These are phyloP conservation scores for Hesperia comma DNA, from an alignment of 2,888 invertebrate species.

Conservation along the genomic window DNA sequence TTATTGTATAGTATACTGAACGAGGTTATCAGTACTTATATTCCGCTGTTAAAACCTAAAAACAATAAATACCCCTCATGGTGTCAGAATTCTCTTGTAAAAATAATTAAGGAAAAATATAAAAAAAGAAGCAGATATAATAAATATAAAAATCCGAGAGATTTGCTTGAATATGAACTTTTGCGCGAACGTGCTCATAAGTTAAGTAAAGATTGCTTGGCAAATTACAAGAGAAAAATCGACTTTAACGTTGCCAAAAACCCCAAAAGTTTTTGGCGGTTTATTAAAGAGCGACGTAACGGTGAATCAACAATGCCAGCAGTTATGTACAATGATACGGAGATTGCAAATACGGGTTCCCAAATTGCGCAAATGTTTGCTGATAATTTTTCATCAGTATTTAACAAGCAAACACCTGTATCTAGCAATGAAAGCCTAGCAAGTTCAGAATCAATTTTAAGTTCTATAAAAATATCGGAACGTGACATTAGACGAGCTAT, in stretches of 20 bases:
- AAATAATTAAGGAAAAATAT: constrained; percentile 24
- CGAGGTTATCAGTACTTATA: constrained; percentile 9
- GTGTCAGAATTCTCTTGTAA: constrained; percentile 11
- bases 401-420: not conserved
- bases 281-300: constrained; percentile 24
- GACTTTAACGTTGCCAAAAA: constrained; percentile 1
- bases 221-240: not conserved
- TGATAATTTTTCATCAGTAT: constrained; percentile 15
- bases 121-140: constrained; percentile 29
- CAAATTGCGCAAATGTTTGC: constrained; percentile 11
- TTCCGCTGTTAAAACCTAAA: constrained; percentile 12
- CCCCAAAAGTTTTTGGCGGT: constrained; percentile 34
- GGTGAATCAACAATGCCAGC: constrained; percentile 13
- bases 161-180: constrained; percentile 28
- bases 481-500: not conserved
- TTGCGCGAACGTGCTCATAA: constrained; percentile 20
- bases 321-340: not conserved
- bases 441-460: not conserved
- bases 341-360: constrained; percentile 11
- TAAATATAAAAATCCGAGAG: constrained; percentile 11
- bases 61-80: constrained; percentile 19
- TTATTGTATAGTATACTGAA: constrained; percentile 15
- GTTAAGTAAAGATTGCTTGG: not conserved
- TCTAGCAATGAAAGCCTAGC: not conserved
- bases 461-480: not conserved